Percentiles rank a stretch among this genome's conserved stretches.
Evolutionary conservation across 2,888 invertebrate genomes (phyloP).

Genomic region (Trichopria drosophilae): DNA sequence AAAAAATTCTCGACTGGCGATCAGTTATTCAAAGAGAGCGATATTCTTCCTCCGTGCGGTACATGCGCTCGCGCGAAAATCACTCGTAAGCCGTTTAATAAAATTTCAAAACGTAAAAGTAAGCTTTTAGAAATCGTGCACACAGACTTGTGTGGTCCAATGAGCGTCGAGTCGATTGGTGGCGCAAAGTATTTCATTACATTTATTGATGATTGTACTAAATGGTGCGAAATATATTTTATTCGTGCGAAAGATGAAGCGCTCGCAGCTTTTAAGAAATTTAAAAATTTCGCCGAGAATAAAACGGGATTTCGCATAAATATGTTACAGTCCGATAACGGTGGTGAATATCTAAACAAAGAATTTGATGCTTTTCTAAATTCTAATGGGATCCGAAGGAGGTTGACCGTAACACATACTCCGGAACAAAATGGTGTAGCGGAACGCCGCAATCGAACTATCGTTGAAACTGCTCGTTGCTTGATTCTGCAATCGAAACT

Average conservation of each 20-base stretch:
- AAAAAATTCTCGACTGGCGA: constrained; percentile 10
- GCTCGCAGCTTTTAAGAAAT: constrained; percentile 26
- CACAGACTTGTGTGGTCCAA: constrained; percentile 9
- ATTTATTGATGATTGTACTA: constrained; percentile 34
- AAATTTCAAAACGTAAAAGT: neutral
- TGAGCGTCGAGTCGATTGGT: constrained; percentile 6
- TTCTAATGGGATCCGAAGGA: constrained; percentile 38
- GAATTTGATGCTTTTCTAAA: constrained; percentile 35
- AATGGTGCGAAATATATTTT: constrained; percentile 30
- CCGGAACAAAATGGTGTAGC: constrained; percentile 48
- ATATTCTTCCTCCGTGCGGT: constrained; percentile 3
- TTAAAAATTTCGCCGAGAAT: constrained; percentile 19
- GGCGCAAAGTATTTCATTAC: constrained; percentile 31
- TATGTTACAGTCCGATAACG: constrained; percentile 23
- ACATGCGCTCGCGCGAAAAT: constrained; percentile 9
- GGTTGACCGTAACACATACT: constrained; percentile 38
- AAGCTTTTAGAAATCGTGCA: constrained; percentile 6
- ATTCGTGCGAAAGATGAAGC: constrained; percentile 28
- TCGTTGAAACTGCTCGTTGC: constrained; percentile 36
- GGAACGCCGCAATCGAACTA: constrained; percentile 40
- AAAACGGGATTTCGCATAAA: constrained; percentile 17
- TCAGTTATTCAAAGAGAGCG: constrained; percentile 1
- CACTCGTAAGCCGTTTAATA: constrained; percentile 2
- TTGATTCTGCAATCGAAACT: constrained; percentile 20
- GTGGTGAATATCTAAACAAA: constrained; percentile 23